Conservation (phyloP, 2,797 vertebrate species). For the Neosalanx taihuensis region DNA sequence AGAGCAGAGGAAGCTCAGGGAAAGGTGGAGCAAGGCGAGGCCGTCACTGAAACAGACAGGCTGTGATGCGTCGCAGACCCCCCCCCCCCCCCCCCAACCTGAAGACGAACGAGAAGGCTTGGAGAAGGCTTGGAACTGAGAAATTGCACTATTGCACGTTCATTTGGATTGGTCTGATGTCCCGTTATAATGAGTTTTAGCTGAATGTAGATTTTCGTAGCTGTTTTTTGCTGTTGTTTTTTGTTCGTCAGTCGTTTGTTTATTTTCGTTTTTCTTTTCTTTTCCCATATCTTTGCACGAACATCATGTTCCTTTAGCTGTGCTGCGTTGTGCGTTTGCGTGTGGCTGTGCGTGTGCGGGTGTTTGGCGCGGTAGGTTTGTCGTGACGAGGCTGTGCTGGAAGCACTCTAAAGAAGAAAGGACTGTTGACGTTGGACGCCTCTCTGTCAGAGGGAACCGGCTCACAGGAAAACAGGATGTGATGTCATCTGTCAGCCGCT, state of each 20-base stretch:
- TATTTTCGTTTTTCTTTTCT: slow-evolving; percentile 64
- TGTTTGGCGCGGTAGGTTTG: not conserved
- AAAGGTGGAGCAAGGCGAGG: slow-evolving; percentile 55
- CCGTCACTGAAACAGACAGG: slow-evolving; percentile 55
- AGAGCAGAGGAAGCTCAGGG: slow-evolving; percentile 62
- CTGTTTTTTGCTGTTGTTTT: slow-evolving; percentile 56
- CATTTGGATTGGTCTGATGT: slow-evolving; percentile 56
- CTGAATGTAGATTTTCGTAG: slow-evolving; percentile 74
- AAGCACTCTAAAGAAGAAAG: slow-evolving; percentile 17
- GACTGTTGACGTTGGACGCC: slow-evolving; percentile 19
- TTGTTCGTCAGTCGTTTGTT: slow-evolving; percentile 73
- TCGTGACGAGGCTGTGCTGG: slow-evolving; percentile 16
- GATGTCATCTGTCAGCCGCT: slow-evolving; percentile 27
- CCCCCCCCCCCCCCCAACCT: too few species aligned
- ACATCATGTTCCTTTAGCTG: slow-evolving; percentile 62
- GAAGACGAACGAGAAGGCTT: slow-evolving; percentile 35
- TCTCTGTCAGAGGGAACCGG: slow-evolving; percentile 18
- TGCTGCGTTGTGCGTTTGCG: slow-evolving; percentile 27
- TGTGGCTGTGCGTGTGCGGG: slow-evolving; percentile 7
- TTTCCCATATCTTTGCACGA: slow-evolving; percentile 72
- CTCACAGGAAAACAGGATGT: slow-evolving; percentile 13
- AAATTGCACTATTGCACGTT: slow-evolving; percentile 97
- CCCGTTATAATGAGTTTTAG: slow-evolving; percentile 77
- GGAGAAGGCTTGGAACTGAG: slow-evolving; percentile 70
- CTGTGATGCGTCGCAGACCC: slow-evolving; percentile 19